Evolutionary conservation across 2,797 vertebrate genomes (phyloP).

Genomic region (Picus viridis): DNA sequence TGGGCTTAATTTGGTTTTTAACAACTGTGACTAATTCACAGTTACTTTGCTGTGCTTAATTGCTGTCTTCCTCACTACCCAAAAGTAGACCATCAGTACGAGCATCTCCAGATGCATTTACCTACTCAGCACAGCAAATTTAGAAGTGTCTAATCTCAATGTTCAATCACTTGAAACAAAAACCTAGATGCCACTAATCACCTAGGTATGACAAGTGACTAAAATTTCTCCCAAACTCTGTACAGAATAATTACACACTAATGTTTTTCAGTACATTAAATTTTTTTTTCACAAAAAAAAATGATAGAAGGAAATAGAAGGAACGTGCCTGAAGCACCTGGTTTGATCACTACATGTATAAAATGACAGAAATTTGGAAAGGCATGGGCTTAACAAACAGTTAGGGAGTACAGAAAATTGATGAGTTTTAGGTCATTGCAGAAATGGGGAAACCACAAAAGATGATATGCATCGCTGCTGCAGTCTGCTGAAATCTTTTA

Average conservation of each 20-base stretch:
- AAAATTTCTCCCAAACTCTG: slow-evolving; percentile 15
- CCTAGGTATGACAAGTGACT: not conserved
- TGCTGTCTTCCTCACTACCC: slow-evolving; percentile 7
- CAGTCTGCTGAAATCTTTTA: slow-evolving; percentile 11
- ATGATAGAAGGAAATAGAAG: too few relatives aligned
- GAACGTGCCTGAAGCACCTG: not conserved
- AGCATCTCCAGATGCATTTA: slow-evolving; percentile 28
- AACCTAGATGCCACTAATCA: not conserved
- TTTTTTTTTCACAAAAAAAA: not conserved
- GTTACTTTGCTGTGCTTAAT: slow-evolving; percentile 22
- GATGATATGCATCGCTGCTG: not conserved
- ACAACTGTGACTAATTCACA: not conserved
- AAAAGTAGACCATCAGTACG: not conserved
- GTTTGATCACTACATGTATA: not conserved
- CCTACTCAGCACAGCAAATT: slow-evolving; percentile 7
- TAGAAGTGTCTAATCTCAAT: slow-evolving; percentile 20
- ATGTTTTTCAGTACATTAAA: not conserved
- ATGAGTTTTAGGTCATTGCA: not conserved
- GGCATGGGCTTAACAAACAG: not conserved
- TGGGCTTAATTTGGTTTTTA: slow-evolving; percentile 45
- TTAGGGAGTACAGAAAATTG: not conserved
- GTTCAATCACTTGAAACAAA: slow-evolving; percentile 3
- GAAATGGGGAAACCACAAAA: not conserved
- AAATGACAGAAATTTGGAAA: slow-evolving; percentile 37
- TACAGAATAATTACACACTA: not conserved